Evolutionary conservation across 2,888 invertebrate genomes (phyloP).

Genomic region (Homarus gammarus): DNA sequence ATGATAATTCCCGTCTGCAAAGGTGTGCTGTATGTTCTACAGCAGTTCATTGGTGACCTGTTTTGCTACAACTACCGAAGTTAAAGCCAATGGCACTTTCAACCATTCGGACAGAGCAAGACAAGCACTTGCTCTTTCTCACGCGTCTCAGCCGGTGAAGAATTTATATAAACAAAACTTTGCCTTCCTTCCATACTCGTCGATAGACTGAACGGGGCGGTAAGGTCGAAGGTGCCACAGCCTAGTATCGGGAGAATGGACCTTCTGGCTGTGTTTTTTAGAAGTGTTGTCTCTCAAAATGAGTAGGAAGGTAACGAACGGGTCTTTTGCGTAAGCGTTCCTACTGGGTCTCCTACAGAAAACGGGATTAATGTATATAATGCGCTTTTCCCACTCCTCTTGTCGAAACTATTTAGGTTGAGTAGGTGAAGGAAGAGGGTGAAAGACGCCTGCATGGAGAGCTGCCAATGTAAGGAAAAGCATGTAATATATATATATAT

Average conservation of each 20-base stretch:
- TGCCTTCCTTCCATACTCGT: conserved; percentile 37
- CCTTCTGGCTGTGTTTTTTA: conserved; percentile 1
- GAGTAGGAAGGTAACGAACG: conserved; percentile 11
- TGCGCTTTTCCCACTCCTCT: conserved; percentile 29
- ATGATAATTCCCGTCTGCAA: too few relatives aligned
- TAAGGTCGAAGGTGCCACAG: not conserved
- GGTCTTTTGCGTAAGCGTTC: conserved; percentile 9
- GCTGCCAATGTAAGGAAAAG: too few relatives aligned
- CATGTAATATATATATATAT: not conserved
- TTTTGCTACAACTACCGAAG: too few relatives aligned
- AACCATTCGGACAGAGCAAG: conserved; percentile 18
- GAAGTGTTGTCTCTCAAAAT: conserved; percentile 27
- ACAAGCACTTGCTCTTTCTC: conserved; percentile 52
- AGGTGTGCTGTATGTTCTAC: too few relatives aligned
- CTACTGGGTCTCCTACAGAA: conserved; percentile 11
- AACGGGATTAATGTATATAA: conserved; percentile 37
- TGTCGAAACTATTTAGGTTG: conserved; percentile 4
- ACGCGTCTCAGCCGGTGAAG: conserved; percentile 43
- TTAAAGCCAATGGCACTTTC: not conserved
- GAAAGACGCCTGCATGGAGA: not conserved
- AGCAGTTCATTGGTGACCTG: too few relatives aligned
- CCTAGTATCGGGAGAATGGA: not conserved
- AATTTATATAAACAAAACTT: conserved; percentile 57
- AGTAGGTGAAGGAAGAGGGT: not conserved
- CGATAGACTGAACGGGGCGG: conserved; percentile 20